Evolutionary conservation across 2,797 vertebrate species (phyloP).

Genomic region (Sciurus carolinensis): DNA sequence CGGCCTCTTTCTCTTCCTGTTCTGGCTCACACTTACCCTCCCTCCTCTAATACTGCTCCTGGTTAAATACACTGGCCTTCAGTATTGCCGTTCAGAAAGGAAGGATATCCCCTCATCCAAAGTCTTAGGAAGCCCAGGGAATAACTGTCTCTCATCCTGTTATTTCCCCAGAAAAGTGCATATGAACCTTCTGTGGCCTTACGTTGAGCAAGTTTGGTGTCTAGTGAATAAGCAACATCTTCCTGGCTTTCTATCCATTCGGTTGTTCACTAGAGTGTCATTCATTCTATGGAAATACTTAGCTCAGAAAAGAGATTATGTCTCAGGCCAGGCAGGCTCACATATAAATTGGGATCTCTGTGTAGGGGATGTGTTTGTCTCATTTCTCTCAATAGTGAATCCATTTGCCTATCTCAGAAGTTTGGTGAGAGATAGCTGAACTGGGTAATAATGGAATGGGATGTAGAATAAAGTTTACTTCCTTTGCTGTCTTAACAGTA

Average conservation of each 20-base stretch:
- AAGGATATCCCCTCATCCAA: background rate
- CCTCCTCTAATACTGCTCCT: background rate
- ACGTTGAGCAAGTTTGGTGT: background rate
- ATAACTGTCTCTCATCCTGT: background rate
- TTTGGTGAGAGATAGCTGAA: conserved; percentile 2
- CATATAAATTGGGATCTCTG: background rate
- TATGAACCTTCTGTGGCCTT: conserved; percentile 34
- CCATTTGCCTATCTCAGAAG: background rate
- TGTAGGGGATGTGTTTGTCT: background rate
- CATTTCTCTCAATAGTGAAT: conserved; percentile 16
- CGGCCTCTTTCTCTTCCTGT: background rate
- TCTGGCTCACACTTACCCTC: background rate
- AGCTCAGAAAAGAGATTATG: conserved; percentile 43
- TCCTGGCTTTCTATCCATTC: background rate
- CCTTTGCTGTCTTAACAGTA: conserved; percentile 19
- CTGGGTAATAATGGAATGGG: conserved; percentile 21
- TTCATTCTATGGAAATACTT: conserved; percentile 40
- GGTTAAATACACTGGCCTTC: background rate
- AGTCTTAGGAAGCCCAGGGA: conserved; percentile 31
- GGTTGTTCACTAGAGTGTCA: background rate
- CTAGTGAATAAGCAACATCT: conserved; percentile 6
- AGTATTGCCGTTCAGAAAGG: conserved; percentile 1
- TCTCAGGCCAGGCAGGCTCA: background rate
- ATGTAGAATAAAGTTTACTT: background rate
- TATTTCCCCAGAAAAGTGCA: background rate